Conservation (phyloP, 2,113 vertebrate genomes). For the Haemorhous mexicanus region DNA sequence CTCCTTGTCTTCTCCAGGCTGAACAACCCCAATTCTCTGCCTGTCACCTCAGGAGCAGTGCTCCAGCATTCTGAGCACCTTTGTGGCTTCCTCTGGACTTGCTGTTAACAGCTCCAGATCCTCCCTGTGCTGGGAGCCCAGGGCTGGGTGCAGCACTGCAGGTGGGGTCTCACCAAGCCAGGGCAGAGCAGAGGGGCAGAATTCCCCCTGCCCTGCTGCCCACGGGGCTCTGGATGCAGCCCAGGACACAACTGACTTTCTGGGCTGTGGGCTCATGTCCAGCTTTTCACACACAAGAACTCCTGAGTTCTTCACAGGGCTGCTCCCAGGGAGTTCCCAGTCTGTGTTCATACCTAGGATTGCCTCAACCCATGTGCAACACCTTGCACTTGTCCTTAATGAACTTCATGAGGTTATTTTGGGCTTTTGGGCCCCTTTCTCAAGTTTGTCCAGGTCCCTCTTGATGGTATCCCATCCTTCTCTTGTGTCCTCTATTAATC, state of each 20-base stretch:
- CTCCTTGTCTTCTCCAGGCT: not conserved
- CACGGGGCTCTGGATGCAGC: not conserved
- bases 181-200: not conserved
- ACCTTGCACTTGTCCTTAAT: not conserved
- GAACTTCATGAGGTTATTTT: not conserved
- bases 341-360: not conserved
- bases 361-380: not conserved
- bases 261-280: not conserved
- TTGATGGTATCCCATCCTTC: not conserved
- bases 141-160: not conserved
- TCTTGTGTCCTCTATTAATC: not conserved
- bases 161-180: not conserved
- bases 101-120: rapidly evolving
- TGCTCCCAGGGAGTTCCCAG: not conserved
- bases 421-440: not conserved
- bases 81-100: not conserved
- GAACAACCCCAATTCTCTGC: not conserved
- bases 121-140: not conserved
- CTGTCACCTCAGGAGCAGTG: not conserved
- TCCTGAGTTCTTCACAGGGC: rapidly evolving
- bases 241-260: not conserved
- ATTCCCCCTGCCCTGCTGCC: not conserved
- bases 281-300: rapidly evolving
- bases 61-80: not conserved
- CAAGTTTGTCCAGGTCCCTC: not conserved